A percentile compares a stretch with the other conserved stretches of the same genome.
Evolutionary conservation across 2,113 vertebrate species (phyloP).

Genomic region (Nothoprocta pentlandii): DNA sequence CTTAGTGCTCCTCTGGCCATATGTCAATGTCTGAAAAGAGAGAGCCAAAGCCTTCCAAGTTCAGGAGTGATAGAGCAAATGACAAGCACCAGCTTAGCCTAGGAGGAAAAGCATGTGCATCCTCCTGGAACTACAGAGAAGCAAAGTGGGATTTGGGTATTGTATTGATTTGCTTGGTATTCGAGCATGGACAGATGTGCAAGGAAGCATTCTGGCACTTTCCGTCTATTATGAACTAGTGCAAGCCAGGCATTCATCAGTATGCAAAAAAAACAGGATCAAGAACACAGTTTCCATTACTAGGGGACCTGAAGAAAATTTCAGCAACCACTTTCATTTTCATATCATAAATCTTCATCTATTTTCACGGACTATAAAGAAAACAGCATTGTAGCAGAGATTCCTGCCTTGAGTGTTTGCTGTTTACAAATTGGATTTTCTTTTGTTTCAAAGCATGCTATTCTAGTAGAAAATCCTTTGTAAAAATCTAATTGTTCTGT

Average conservation of each 20-base stretch:
- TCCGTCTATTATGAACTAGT: background rate
- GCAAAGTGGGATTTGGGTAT: background rate
- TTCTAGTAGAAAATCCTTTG: constrained; percentile 6
- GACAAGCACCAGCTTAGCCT: background rate
- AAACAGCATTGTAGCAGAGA: background rate
- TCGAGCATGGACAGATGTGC: background rate
- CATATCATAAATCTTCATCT: background rate
- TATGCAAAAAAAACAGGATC: background rate
- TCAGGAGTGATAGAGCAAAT: background rate
- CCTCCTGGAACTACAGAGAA: background rate
- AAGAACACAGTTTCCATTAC: background rate
- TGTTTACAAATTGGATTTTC: constrained; percentile 38
- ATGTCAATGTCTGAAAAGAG: background rate
- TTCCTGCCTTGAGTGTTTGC: constrained; percentile 23
- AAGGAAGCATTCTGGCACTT: background rate
- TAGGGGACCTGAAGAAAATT: background rate
- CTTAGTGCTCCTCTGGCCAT: background rate
- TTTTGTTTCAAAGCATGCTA: constrained; percentile 25
- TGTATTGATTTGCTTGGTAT: background rate
- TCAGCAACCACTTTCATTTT: constrained; percentile 1
- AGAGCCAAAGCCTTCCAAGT: background rate
- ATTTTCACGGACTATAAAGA: background rate
- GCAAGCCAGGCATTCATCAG: background rate
- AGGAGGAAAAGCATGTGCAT: background rate
- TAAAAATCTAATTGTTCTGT: constrained; percentile 41